Evolutionary conservation across 2,888 invertebrate species (phyloP).

Genomic region (Euspilapteryx auroguttella): DNA sequence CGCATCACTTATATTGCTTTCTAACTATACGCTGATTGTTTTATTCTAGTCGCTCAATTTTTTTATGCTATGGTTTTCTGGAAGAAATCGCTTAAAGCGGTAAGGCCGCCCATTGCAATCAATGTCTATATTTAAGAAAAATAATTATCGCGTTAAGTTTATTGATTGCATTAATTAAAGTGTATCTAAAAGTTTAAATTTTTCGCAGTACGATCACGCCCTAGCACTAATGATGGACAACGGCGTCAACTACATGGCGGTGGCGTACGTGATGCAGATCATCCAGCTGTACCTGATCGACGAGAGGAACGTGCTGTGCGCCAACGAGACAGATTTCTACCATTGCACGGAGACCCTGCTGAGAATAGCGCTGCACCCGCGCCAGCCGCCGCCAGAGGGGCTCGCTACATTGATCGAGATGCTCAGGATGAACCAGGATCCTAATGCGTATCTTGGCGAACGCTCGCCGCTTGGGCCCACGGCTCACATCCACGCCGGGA

Average conservation of each 20-base stretch:
- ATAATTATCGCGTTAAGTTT: too few species aligned
- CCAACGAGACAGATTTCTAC: conserved; percentile 82
- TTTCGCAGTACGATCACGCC: conserved; percentile 81
- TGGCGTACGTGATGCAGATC: conserved; percentile 89
- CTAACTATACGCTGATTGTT: too few species aligned
- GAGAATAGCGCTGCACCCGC: conserved; percentile 72
- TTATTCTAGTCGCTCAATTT: too few species aligned
- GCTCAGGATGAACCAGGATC: conserved; percentile 73
- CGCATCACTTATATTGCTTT: too few species aligned
- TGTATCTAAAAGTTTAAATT: too few species aligned
- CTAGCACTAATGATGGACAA: conserved; percentile 86
- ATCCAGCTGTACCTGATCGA: conserved; percentile 85
- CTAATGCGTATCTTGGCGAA: conserved; percentile 72
- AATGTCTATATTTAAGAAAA: too few species aligned
- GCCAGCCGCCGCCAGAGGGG: conserved; percentile 82
- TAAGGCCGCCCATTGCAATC: too few species aligned
- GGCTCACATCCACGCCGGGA: conserved; percentile 91
- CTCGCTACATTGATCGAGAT: conserved; percentile 80
- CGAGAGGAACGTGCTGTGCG: conserved; percentile 74
- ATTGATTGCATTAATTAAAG: too few species aligned
- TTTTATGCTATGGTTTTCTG: too few species aligned
- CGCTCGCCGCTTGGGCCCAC: conserved; percentile 78
- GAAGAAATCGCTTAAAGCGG: too few species aligned
- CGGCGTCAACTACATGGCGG: conserved; percentile 78
- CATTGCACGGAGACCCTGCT: conserved; percentile 85